Conservation (phyloP, 1,140 invertebrate species). For the Caenorhabditis elegans region DNA sequence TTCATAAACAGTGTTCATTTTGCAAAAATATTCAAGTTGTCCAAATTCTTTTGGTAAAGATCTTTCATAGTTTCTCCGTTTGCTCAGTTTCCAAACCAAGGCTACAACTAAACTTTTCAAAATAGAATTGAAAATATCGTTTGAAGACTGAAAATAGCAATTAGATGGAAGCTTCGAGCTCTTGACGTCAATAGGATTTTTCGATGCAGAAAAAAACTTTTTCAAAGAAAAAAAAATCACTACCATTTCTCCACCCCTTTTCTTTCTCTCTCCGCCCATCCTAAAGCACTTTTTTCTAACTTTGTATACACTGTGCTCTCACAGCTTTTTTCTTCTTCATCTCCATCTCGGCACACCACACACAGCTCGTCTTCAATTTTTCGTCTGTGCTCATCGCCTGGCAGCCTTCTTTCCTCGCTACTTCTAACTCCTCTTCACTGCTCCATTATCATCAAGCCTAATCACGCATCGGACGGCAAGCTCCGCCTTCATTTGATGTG, state of each 20-base stretch:
- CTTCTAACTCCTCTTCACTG: not conserved
- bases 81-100: too few species aligned
- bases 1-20: too few species aligned
- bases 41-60: too few species aligned
- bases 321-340: not conserved
- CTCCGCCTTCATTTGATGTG: not conserved
- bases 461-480: not conserved
- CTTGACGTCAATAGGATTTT: constrained; percentile 6
- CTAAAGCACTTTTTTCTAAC: not conserved
- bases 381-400: not conserved
- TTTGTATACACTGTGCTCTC: not conserved
- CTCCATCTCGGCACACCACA: not conserved
- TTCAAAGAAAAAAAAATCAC: too few species aligned
- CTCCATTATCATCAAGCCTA: constrained; percentile 13
- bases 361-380: not conserved
- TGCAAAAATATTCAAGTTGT: too few species aligned
- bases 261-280: not conserved
- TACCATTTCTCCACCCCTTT: not conserved
- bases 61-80: too few species aligned
- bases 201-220: too few species aligned
- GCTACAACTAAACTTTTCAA: not conserved
- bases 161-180: constrained; percentile 2
- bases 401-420: not conserved
- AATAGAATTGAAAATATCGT: not conserved
- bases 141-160: not conserved